phyloP scores from a whole-genome alignment of 2,888 invertebrate genomes.

The Hirtodrosophila confusa region DNA sequence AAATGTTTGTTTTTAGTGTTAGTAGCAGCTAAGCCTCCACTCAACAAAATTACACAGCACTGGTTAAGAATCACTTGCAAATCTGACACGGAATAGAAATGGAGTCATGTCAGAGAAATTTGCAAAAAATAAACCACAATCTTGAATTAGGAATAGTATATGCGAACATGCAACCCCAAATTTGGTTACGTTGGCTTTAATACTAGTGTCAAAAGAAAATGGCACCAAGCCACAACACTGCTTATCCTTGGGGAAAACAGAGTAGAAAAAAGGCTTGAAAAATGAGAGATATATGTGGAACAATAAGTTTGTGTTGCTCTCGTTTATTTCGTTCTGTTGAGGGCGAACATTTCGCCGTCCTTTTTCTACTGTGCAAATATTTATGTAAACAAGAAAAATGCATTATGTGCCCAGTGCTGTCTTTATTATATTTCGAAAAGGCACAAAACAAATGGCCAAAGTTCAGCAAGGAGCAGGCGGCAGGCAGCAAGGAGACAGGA shows the following conservation, averaged over 20 bases:
- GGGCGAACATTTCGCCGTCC: slow-evolving; percentile 7
- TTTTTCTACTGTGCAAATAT: slow-evolving; percentile 51
- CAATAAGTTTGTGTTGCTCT: slow-evolving; percentile 1
- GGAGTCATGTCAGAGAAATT: neutral
- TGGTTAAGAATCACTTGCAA: too few species aligned
- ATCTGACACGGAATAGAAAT: too few species aligned
- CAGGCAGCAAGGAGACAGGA: slow-evolving; percentile 17
- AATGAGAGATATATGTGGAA: slow-evolving; percentile 5
- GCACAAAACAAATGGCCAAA: slow-evolving; percentile 54
- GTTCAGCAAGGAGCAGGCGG: slow-evolving; percentile 33
- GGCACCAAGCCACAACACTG: too few species aligned
- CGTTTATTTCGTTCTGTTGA: slow-evolving; percentile 18
- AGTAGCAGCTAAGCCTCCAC: too few species aligned
- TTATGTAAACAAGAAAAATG: slow-evolving; percentile 65
- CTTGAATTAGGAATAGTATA: too few species aligned
- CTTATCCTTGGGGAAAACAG: too few species aligned
- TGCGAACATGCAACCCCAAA: too few species aligned
- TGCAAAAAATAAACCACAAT: neutral
- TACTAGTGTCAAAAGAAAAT: too few species aligned
- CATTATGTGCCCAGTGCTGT: slow-evolving; percentile 61
- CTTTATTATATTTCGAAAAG: slow-evolving; percentile 61
- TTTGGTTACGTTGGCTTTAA: too few species aligned
- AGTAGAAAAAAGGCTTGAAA: neutral
- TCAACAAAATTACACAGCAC: too few species aligned
- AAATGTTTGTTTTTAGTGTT: too few species aligned